Conservation (phyloP, 2,113 vertebrate species). For the Limnothrissa miodon region DNA sequence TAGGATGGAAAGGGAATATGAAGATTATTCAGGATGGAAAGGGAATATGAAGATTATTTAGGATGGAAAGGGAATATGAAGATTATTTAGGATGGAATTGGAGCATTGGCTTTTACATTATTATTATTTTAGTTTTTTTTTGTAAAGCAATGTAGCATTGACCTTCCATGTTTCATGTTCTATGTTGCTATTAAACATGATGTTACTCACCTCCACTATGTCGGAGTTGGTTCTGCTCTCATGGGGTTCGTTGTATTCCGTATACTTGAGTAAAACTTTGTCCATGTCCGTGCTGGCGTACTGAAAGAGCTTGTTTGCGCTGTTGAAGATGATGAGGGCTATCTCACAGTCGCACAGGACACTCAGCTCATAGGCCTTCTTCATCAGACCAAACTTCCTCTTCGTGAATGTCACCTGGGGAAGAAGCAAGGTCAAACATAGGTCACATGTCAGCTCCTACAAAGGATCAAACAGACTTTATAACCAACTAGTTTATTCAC, state of each 20-base stretch:
- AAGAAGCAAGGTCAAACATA: slow-evolving; percentile 38
- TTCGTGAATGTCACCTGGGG: slow-evolving; percentile 95
- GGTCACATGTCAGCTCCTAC: not conserved
- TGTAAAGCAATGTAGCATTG: not conserved
- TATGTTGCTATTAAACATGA: not conserved
- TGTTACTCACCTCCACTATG: slow-evolving; percentile 90
- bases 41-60: too few relatives aligned
- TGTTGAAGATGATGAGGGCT: slow-evolving; percentile 98
- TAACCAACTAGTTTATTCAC: not conserved
- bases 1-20: not conserved
- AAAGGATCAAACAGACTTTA: not conserved
- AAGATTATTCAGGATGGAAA: too few relatives aligned
- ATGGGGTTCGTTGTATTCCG: slow-evolving; percentile 94
- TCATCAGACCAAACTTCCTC: slow-evolving; percentile 97
- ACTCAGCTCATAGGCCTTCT: slow-evolving; percentile 97
- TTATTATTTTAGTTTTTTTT: too few relatives aligned
- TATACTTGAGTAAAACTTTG: slow-evolving; percentile 97
- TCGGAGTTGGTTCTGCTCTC: slow-evolving; percentile 98
- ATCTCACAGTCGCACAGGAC: slow-evolving; percentile 99
- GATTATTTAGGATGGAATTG: not conserved
- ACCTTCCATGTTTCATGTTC: not conserved
- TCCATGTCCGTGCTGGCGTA: slow-evolving; percentile 99
- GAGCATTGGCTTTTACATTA: not conserved
- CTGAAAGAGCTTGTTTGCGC: slow-evolving; percentile 98
- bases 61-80: too few relatives aligned